Evolutionary conservation across 1,140 invertebrate species (phyloP).

Genomic region (Oedothorax gibbosus): DNA sequence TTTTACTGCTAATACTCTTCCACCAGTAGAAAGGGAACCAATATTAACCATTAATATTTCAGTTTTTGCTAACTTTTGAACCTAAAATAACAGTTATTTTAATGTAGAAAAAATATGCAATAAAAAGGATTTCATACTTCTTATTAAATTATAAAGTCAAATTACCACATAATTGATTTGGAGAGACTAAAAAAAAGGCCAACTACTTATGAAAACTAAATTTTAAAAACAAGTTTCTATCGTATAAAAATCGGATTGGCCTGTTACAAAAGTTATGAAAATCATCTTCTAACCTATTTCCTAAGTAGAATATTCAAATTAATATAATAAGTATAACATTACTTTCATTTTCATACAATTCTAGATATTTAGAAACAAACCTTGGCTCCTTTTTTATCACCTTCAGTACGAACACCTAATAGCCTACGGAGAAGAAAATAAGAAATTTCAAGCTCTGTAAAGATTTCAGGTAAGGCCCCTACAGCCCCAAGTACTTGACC

Average conservation of each 20-base stretch:
- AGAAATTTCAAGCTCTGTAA: conserved; percentile 97
- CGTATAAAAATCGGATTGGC: no score
- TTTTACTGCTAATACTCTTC: conserved; percentile 94
- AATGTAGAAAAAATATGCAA: not conserved
- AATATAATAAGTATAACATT: no score
- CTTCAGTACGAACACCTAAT: conserved; percentile 97
- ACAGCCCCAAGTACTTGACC: conserved; percentile 99
- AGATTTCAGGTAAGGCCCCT: conserved; percentile 95
- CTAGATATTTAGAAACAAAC: conserved; percentile 66
- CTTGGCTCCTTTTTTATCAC: conserved; percentile 98
- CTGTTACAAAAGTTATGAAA: no score
- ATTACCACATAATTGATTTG: not conserved
- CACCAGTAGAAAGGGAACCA: conserved; percentile 97
- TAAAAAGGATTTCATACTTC: not conserved
- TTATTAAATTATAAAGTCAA: not conserved
- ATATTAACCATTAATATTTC: conserved; percentile 98
- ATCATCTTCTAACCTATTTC: no score
- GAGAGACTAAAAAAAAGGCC: not conserved
- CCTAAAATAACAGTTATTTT: conserved; percentile 69
- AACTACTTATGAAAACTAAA: no score
- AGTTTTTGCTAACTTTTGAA: conserved; percentile 87
- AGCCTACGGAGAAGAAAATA: conserved; percentile 96
- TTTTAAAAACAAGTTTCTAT: no score
- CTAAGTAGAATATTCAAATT: no score
- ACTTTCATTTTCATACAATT: no score